Evolutionary conservation across 1,140 invertebrate genomes (phyloP), one percentile per base, ranked within the genome.

Genomic region (Psilanteris sp.): DNA sequence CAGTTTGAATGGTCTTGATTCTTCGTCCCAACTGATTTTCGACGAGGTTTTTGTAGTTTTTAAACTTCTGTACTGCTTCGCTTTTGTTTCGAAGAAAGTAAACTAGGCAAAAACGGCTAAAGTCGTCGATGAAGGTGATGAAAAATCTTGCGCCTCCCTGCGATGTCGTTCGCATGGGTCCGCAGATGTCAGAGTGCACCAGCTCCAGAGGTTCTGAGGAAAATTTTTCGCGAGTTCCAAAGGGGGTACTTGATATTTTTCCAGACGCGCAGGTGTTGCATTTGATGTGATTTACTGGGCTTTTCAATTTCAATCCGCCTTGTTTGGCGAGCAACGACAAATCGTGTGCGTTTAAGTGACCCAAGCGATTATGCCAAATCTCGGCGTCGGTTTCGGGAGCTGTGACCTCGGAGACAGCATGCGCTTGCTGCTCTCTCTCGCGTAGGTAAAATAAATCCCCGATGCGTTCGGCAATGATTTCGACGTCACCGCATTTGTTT

Each of bases 81-180:
- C 43, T 37, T 70, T 87, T 88, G 5, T 27, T 41, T 26, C 61
- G 67, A 4, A 84, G 48, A 43, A 84, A 82, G 29, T 80, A 82
- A 9, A 81, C 75, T 46, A 34, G 26, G 7, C 67, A 46, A 13
- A 50, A 73, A 11, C 64, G 48, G 10, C 67, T 61, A 18, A 36
- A 76, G 22, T 83, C 71, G 71, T 86, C 83, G 10, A 80, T 84
- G 9, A 85, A 67, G 0, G 82, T 66, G 1, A 84, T 26, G 29
- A 82, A 82, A 37, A 78, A 85, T 9, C 48, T 57, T 7, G 59
- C 37, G 5, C 75, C 70, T 4, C 70, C 59, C 6, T 54, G 14
- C 0, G 61, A 52, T 6, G n/a, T 5, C 8, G 54, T 52, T 6
- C 76, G 62, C 78, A 84, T 83, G 14, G 79, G 82, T 26, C 80